Conservation (phyloP, 2,797 vertebrate genomes). For the Clarias fuscus region DNA sequence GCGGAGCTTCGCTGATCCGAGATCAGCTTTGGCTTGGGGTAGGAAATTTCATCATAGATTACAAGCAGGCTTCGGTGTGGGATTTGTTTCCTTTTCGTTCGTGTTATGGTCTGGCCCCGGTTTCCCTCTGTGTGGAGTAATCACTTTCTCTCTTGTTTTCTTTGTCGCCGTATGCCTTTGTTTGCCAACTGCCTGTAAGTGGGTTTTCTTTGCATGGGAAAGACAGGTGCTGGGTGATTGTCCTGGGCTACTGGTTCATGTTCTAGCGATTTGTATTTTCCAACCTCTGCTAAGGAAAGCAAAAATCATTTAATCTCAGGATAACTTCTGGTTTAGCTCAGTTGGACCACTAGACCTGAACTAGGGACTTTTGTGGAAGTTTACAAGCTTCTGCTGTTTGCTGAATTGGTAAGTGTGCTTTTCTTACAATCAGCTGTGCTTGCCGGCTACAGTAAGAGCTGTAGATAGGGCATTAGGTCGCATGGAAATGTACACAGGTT, state of each 20-base stretch:
- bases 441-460: background rate
- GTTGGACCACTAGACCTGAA: background rate
- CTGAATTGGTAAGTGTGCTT: background rate
- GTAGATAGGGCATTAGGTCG: constrained; percentile 43
- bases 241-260: background rate
- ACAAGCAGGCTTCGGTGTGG: background rate
- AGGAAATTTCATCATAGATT: constrained; percentile 1
- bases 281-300: background rate
- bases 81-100: constrained; percentile 26
- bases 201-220: constrained; percentile 27
- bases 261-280: background rate
- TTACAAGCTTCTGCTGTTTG: background rate
- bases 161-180: constrained; percentile 27
- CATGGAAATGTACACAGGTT: constrained; percentile 58
- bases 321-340: background rate
- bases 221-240: constrained; percentile 3
- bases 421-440: constrained; percentile 8
- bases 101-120: background rate
- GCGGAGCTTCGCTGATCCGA: constrained; percentile 32
- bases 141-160: constrained; percentile 26
- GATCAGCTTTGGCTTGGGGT: constrained; percentile 33
- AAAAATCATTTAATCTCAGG: background rate
- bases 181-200: constrained; percentile 44
- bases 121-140: constrained; percentile 47
- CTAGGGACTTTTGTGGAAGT: background rate